phyloP scores from a whole-genome alignment of 2,888 invertebrate genomes.

The Dicycla oo region DNA sequence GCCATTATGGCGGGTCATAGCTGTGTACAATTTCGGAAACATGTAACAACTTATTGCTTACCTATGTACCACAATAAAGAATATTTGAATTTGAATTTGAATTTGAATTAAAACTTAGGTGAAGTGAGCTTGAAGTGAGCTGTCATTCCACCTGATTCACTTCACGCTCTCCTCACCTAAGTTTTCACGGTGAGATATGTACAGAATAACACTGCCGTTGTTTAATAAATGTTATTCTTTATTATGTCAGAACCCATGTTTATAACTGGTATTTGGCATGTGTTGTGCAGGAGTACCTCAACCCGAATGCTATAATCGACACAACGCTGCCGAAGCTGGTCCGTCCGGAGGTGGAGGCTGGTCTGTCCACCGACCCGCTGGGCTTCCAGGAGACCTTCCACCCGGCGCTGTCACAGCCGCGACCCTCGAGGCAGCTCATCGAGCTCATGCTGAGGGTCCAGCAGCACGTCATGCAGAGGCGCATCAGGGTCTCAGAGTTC shows the following conservation, averaged over 20 bases:
- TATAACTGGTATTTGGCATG: background rate
- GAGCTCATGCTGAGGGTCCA: conserved; percentile 92
- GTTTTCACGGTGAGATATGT: too few species aligned
- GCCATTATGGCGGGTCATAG: too few species aligned
- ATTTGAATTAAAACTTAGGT: too few species aligned
- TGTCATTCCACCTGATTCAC: too few species aligned
- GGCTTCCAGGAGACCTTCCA: conserved; percentile 91
- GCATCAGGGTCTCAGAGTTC: conserved; percentile 92
- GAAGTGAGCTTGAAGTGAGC: too few species aligned
- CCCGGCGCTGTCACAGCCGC: conserved; percentile 88
- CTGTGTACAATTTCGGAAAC: too few species aligned
- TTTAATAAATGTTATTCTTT: background rate
- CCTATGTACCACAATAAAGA: too few species aligned
- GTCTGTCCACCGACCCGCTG: conserved; percentile 81
- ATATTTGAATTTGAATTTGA: too few species aligned
- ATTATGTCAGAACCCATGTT: too few species aligned
- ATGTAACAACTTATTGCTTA: too few species aligned
- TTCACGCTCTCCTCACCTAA: too few species aligned
- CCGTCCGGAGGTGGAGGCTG: conserved; percentile 92
- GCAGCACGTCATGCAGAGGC: conserved; percentile 91
- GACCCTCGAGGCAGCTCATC: conserved; percentile 87
- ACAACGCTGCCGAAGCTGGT: conserved; percentile 93
- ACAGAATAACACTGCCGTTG: too few species aligned
- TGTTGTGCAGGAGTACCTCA: conserved; percentile 78
- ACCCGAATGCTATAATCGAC: conserved; percentile 92